These are phyloP conservation scores for Camponotus pennsylvanicus DNA, from an alignment of 1,140 invertebrate genomes.

Conservation along the genomic window DNA sequence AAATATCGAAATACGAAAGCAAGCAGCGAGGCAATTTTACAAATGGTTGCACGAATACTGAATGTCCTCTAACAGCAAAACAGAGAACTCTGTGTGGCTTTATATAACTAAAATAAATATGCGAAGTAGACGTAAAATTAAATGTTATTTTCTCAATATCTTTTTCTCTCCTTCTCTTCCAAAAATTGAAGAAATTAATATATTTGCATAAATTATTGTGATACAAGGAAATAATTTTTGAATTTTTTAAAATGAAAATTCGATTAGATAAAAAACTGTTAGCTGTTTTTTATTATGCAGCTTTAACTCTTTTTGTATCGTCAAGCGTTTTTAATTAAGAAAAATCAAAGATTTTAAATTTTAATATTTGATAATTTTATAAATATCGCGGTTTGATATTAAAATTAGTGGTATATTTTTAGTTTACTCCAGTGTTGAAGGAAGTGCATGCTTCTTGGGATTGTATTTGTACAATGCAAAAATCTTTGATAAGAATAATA, in stretches of 20 bases:
- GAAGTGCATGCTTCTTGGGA: not conserved
- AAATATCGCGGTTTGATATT: not conserved
- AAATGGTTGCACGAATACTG: slow-evolving; percentile 54
- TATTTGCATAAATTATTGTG: not conserved
- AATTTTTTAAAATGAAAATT: not conserved
- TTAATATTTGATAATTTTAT: not conserved
- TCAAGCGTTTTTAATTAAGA: not conserved
- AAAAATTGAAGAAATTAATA: not conserved
- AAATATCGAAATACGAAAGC: slow-evolving; percentile 61
- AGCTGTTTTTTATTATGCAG: not conserved
- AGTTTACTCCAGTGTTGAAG: not conserved
- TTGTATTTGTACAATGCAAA: not conserved
- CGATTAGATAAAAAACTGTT: not conserved
- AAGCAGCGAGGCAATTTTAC: slow-evolving; percentile 53
- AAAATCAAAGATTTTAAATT: not conserved
- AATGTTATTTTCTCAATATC: not conserved
- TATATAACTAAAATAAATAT: slow-evolving; percentile 33
- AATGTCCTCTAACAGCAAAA: slow-evolving; percentile 43
- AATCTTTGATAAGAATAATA: slow-evolving; percentile 17
- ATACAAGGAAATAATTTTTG: not conserved
- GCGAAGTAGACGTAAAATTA: not conserved
- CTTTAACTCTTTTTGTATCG: not conserved
- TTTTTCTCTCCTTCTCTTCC: not conserved
- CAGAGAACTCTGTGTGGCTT: slow-evolving; percentile 7
- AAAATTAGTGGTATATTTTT: not conserved